Evolutionary conservation across 2,113 vertebrate species (phyloP).

Genomic region (Cryptoleucopteryx plumbea): DNA sequence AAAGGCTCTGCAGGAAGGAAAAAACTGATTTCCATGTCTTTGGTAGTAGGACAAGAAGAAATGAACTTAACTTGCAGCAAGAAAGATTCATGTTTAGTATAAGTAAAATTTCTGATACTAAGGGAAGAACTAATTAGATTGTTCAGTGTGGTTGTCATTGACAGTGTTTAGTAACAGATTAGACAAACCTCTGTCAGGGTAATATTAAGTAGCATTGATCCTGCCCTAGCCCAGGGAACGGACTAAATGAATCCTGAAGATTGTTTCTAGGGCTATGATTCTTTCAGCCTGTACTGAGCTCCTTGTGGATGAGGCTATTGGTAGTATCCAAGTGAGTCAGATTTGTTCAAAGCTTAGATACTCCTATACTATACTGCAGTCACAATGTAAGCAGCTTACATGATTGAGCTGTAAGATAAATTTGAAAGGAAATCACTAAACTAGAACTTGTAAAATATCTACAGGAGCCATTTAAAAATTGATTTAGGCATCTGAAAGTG

Average conservation of each 20-base stretch:
- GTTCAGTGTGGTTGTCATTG: rapidly evolving
- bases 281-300: not conserved
- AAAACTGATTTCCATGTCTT: not conserved
- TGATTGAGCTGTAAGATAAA: not conserved
- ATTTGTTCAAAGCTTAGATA: not conserved
- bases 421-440: not conserved
- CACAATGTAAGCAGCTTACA: not conserved
- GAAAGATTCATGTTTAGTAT: not conserved
- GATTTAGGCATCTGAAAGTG: not conserved
- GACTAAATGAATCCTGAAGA: not conserved
- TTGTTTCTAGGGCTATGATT: not conserved
- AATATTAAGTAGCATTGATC: not conserved
- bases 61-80: not conserved
- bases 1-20: not conserved
- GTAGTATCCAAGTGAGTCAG: rapidly evolving
- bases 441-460: not conserved
- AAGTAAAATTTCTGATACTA: not conserved
- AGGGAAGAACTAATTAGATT: not conserved
- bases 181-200: not conserved
- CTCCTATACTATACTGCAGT: rapidly evolving
- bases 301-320: not conserved
- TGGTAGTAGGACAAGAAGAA: not conserved
- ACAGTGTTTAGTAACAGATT: not conserved
- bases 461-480: not conserved
- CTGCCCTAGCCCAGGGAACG: not conserved